Conservation (phyloP, 1,140 invertebrate genomes). For the Hestina assimilis region DNA sequence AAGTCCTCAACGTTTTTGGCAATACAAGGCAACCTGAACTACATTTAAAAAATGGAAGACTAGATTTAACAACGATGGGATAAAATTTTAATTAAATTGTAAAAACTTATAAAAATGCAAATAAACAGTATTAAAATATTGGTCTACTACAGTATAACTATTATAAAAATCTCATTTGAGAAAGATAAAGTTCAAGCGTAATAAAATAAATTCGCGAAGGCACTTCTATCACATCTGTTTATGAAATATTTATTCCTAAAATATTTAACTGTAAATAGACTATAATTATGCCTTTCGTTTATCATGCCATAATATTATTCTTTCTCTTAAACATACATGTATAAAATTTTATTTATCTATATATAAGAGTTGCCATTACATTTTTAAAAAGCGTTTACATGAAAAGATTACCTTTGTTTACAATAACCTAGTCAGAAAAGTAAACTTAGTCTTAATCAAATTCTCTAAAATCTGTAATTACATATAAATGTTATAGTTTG, state of each 20-base stretch:
- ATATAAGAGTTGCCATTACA: not conserved
- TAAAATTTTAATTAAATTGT: not conserved
- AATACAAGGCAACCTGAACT: not conserved
- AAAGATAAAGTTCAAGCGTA: too few relatives aligned
- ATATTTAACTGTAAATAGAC: not conserved
- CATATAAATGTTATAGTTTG: not conserved
- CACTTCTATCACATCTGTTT: not conserved
- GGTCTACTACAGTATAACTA: too few relatives aligned
- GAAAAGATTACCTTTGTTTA: not conserved
- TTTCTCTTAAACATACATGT: too few relatives aligned
- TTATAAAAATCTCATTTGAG: too few relatives aligned
- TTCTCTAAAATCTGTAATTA: not conserved
- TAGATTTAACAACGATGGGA: conserved; percentile 5
- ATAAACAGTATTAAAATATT: not conserved
- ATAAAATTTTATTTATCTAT: too few relatives aligned
- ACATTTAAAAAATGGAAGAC: not conserved
- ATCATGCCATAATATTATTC: not conserved
- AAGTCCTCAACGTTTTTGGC: too few relatives aligned
- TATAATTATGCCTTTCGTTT: not conserved
- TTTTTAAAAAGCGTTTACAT: not conserved
- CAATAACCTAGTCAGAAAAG: not conserved
- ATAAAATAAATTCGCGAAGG: not conserved
- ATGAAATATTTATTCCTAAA: not conserved
- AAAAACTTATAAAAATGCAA: not conserved
- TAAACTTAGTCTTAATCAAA: not conserved